Evolutionary conservation across 2,888 invertebrate genomes (phyloP).

Genomic region (Pseudoips prasinana): DNA sequence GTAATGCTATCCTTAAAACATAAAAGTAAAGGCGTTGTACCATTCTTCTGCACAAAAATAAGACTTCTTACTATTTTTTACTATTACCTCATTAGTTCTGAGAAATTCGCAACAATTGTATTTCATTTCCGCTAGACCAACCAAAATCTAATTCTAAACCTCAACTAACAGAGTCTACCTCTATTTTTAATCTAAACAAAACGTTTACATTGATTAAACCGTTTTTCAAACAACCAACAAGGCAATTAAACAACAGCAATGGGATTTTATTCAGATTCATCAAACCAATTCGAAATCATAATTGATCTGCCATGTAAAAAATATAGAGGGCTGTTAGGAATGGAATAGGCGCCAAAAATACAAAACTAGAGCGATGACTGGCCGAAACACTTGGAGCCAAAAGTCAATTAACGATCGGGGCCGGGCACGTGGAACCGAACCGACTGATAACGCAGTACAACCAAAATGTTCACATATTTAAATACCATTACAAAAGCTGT

Average conservation of each 20-base stretch:
- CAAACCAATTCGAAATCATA: slow-evolving; percentile 80
- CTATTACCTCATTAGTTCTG: too few relatives aligned
- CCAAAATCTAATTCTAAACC: too few relatives aligned
- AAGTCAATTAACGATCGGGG: slow-evolving; percentile 73
- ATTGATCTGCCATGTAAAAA: slow-evolving; percentile 80
- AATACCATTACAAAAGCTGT: too few relatives aligned
- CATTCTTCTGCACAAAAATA: too few relatives aligned
- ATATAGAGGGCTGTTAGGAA: slow-evolving; percentile 74
- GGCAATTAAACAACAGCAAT: slow-evolving; percentile 78
- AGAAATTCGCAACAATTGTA: too few relatives aligned
- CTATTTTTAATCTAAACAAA: slow-evolving; percentile 45
- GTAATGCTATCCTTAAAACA: too few relatives aligned
- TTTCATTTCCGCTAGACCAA: too few relatives aligned
- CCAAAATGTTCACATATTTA: slow-evolving; percentile 24
- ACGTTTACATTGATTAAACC: slow-evolving; percentile 62
- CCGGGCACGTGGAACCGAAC: slow-evolving; percentile 62
- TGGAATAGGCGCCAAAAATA: slow-evolving; percentile 78
- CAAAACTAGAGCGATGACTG: slow-evolving; percentile 78
- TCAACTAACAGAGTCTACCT: slow-evolving; percentile 1
- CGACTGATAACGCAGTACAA: slow-evolving; percentile 45
- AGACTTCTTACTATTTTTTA: too few relatives aligned
- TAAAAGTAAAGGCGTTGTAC: too few relatives aligned
- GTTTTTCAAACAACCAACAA: slow-evolving; percentile 74
- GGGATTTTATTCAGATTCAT: slow-evolving; percentile 80
- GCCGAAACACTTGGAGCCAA: slow-evolving; percentile 69